A percentile compares a stretch with the other conserved stretches of the same genome.
Evolutionary conservation across 1,140 invertebrate species (phyloP).

Genomic region (Drosophila miranda): DNA sequence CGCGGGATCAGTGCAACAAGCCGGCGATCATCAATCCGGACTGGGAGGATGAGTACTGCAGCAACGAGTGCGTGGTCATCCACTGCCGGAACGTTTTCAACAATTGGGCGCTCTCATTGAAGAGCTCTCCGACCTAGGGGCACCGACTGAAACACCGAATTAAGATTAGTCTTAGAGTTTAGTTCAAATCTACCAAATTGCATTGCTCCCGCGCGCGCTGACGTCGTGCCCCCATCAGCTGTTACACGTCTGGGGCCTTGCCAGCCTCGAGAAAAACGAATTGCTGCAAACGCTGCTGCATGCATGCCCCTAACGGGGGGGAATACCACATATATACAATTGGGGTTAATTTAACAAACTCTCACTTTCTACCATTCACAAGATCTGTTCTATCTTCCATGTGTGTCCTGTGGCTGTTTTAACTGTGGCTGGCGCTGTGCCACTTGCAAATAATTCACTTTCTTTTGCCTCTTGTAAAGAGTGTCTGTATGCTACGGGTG

Average conservation of each 20-base stretch:
- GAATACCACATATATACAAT: background rate
- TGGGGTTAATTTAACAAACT: too few relatives aligned
- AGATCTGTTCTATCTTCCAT: too few relatives aligned
- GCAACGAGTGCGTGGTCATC: constrained; percentile 97
- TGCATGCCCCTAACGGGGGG: background rate
- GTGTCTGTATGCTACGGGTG: too few relatives aligned
- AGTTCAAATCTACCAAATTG: background rate
- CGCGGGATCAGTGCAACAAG: constrained; percentile 95
- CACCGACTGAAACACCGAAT: constrained; percentile 4
- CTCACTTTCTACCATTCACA: too few relatives aligned
- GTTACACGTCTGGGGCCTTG: too few relatives aligned
- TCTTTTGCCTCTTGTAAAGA: too few relatives aligned
- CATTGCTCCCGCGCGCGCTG: background rate
- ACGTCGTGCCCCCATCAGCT: background rate
- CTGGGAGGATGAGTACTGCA: constrained; percentile 99
- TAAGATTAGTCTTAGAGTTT: constrained; percentile 19
- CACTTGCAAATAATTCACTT: too few relatives aligned
- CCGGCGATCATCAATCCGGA: constrained; percentile 94
- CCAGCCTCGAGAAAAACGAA: too few relatives aligned
- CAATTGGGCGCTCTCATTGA: constrained; percentile 69
- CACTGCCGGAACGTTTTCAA: constrained; percentile 89
- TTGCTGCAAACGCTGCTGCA: background rate
- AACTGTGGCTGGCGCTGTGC: too few relatives aligned
- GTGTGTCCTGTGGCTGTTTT: too few relatives aligned
- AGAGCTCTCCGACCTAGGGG: constrained; percentile 52